Evolutionary conservation across 2,888 invertebrate genomes (phyloP).

Genomic region (Phortica okadai): DNA sequence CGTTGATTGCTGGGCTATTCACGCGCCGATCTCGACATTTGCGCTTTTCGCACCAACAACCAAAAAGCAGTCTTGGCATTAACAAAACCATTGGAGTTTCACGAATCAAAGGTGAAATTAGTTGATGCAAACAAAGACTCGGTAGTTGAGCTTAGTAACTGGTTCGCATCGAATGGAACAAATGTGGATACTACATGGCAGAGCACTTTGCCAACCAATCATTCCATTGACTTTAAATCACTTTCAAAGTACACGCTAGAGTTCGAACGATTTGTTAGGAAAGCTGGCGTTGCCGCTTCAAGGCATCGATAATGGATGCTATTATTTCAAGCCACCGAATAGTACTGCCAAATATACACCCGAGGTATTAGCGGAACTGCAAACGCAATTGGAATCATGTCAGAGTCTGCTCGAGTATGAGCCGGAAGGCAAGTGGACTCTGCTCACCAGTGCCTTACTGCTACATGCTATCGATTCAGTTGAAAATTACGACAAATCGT

Average conservation of each 20-base stretch:
- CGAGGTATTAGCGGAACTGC: constrained; percentile 78
- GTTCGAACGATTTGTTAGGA: constrained; percentile 29
- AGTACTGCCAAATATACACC: constrained; percentile 55
- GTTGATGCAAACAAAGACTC: constrained; percentile 33
- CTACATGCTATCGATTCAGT: constrained; percentile 85
- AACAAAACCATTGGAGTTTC: constrained; percentile 64
- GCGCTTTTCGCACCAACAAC: constrained; percentile 69
- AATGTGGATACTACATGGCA: constrained; percentile 57
- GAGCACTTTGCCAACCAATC: constrained; percentile 5
- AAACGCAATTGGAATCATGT: constrained; percentile 86
- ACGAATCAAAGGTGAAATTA: constrained; percentile 47
- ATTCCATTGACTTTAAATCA: constrained; percentile 30
- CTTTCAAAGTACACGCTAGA: constrained; percentile 46
- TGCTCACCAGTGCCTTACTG: constrained; percentile 87
- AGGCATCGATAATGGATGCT: constrained; percentile 57
- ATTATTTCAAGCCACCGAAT: constrained; percentile 73
- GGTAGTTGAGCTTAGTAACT: constrained; percentile 44
- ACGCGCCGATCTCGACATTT: constrained; percentile 64
- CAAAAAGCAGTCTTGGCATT: constrained; percentile 62
- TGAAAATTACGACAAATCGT: constrained; percentile 80
- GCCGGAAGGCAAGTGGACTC: constrained; percentile 95
- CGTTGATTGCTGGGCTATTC: constrained; percentile 89
- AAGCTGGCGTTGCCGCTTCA: constrained; percentile 52
- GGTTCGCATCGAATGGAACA: constrained; percentile 48
- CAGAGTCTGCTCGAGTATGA: constrained; percentile 89